Evolutionary conservation across 2,797 vertebrate species (phyloP).

Genomic region (Crax fasciolata): DNA sequence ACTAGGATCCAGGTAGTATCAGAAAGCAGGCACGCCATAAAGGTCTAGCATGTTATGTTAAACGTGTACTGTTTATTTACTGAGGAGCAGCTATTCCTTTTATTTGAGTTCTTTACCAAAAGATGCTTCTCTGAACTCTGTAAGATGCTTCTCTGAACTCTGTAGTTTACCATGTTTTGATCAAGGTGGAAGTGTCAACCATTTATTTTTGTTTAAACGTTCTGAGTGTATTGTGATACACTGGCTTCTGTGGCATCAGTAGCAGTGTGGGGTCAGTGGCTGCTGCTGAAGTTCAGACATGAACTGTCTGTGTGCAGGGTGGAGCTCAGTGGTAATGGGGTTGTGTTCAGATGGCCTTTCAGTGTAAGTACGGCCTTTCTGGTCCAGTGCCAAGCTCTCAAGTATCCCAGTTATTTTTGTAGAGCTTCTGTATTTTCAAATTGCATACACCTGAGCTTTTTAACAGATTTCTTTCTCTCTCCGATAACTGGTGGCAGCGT

Average conservation of each 20-base stretch:
- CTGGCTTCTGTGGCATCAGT: neutral
- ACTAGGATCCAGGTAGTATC: neutral
- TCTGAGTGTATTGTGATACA: neutral
- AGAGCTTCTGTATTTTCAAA: neutral
- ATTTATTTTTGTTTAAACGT: neutral
- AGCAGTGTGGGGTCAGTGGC: neutral
- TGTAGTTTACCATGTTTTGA: neutral
- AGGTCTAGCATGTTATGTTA: neutral
- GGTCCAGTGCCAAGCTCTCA: neutral
- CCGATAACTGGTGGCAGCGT: neutral
- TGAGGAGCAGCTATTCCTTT: neutral
- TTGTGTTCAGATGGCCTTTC: neutral
- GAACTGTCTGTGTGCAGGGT: neutral
- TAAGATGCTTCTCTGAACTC: neutral
- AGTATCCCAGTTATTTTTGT: neutral
- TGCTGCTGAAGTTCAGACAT: neutral
- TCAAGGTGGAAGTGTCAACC: neutral
- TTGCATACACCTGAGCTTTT: neutral
- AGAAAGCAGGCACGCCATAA: neutral
- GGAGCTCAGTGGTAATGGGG: neutral
- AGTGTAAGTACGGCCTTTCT: neutral
- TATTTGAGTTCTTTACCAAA: neutral
- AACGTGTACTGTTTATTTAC: neutral
- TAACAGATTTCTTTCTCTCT: neutral
- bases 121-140: neutral